Evolutionary conservation across 2,888 invertebrate species (phyloP).

Genomic region (Sinodicranocentrus sp.): DNA sequence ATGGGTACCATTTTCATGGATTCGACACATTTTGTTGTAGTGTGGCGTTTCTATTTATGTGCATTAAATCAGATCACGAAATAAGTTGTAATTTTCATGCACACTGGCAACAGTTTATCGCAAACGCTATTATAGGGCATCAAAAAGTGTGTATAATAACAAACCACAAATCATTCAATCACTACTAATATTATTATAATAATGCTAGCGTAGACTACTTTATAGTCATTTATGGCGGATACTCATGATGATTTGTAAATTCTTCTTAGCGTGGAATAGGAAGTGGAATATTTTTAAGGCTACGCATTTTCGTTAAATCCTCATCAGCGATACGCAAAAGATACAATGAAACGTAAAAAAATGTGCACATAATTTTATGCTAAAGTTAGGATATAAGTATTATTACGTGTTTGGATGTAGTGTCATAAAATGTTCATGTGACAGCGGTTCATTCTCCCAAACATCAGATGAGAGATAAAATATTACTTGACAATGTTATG

Average conservation of each 20-base stretch:
- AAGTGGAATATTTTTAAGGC: constrained; percentile 48
- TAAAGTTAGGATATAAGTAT: too few relatives aligned
- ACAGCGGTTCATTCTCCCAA: too few relatives aligned
- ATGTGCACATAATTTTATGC: neutral
- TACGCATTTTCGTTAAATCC: constrained; percentile 51
- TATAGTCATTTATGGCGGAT: constrained; percentile 55
- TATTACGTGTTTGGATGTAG: too few relatives aligned
- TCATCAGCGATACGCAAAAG: constrained; percentile 30
- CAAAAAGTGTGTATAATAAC: constrained; percentile 16
- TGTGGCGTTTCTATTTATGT: too few relatives aligned
- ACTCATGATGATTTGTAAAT: constrained; percentile 53
- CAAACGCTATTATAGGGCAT: neutral
- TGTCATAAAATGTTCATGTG: too few relatives aligned
- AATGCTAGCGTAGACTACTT: constrained; percentile 23
- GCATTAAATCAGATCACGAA: too few relatives aligned
- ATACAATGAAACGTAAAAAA: constrained; percentile 3
- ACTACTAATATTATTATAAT: constrained; percentile 29
- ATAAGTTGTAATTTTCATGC: too few relatives aligned
- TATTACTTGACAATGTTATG: too few relatives aligned
- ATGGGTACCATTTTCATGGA: too few relatives aligned
- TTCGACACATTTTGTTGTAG: too few relatives aligned
- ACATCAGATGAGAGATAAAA: too few relatives aligned
- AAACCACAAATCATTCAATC: constrained; percentile 56
- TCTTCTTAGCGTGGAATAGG: constrained; percentile 29
- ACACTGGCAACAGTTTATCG: too few relatives aligned